Base-by-base conservation (phyloP, 2,113 vertebrate species). In the Hirundichthys speculiger region DNA sequence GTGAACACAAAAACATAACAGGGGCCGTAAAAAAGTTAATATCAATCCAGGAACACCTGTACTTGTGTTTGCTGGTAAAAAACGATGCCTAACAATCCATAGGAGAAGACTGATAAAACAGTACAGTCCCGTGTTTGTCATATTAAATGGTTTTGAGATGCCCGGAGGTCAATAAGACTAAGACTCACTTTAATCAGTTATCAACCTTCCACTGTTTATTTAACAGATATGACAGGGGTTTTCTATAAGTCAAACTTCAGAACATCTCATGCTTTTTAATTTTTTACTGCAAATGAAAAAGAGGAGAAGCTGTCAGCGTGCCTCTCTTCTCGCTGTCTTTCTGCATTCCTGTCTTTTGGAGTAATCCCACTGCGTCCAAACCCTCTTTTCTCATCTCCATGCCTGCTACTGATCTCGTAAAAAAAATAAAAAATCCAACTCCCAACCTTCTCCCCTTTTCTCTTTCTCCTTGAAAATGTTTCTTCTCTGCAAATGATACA, bases 371-470 rank as follows among this genome's bases (percentile, higher is more conserved):
- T 54, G 75, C 42, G 47, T 84, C 75, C 57, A 65, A 71, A 79
- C 67, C 63, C 80, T 80, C 78, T 72, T 62, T 79, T 82, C 80
- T 86, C 86, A 84, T 83, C 82, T 83, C 72, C 81, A 69, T 79
- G 62, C 49, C 75, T 73, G 64, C 70, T 64, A 75, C 69, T 75
- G 80, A 87, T 84, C 83, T 86, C 69, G 75, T 65, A 52, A 84
- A n/a, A n/a, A n/a, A n/a, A n/a, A n/a, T n/a, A n/a, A n/a, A n/a
- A 84, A 80, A 64, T 75, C 74, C 64, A 40, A 39, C 76, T 45
- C 57, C 58, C 61, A 3, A 8, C 46, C 60, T 43, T 45, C 0
- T 45, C 40, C 19, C 20, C 39, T 24, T 30, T 45, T 65, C 42
- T 59, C 49, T 53, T 30, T 21, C 73, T 60, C 59, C 63, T 51